Base-by-base conservation (phyloP, 2,888 invertebrate genomes). In the Trissonchulus sp. region DNA sequence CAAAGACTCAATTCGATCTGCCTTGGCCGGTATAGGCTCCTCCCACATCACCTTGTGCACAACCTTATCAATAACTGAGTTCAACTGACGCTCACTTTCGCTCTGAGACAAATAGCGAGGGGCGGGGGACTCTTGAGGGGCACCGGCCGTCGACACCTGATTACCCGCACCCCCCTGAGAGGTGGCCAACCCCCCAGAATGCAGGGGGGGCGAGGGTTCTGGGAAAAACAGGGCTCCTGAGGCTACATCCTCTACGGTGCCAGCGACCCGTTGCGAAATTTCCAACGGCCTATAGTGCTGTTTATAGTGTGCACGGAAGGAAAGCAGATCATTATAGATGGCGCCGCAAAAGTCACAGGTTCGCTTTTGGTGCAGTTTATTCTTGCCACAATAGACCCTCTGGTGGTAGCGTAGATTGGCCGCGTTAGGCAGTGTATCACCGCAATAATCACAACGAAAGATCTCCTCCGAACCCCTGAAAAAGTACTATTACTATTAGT, bases 31-130 rank as follows among this genome's bases (percentile, higher is more conserved):
- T 23, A 48, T 23, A 48, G 48, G 48, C 8, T 48, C 48, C 48
- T 48, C 48, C 48, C 48, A 48, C 48, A 48, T 48, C 8, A 48
- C 48, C 48, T 48, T 48, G 48, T 48, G 48, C 48, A 48, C 48
- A 48, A 48, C 48, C 23, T 48, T 48, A 23, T 48, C 48, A 48
- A 48, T 48, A 48, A 48, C 48, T 23, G 8, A 23, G 23, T 8
- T 48, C 48, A 48, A 8, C 48, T 48, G 48, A 48, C 48, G 48
- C 48, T 48, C 48, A 48, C 48, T 48, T 23, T 48, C 48, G 8
- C 8, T 48, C n/a, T n/a, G n/a, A n/a, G n/a, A n/a, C n/a, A n/a
- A n/a, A n/a, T n/a, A n/a, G n/a, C n/a, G n/a, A n/a, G n/a, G n/a
- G n/a, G n/a, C n/a, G n/a, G n/a, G n/a, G n/a, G n/a, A n/a, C n/a